phyloP scores from a whole-genome alignment of 2,797 vertebrate genomes.

The Falco naumanni region DNA sequence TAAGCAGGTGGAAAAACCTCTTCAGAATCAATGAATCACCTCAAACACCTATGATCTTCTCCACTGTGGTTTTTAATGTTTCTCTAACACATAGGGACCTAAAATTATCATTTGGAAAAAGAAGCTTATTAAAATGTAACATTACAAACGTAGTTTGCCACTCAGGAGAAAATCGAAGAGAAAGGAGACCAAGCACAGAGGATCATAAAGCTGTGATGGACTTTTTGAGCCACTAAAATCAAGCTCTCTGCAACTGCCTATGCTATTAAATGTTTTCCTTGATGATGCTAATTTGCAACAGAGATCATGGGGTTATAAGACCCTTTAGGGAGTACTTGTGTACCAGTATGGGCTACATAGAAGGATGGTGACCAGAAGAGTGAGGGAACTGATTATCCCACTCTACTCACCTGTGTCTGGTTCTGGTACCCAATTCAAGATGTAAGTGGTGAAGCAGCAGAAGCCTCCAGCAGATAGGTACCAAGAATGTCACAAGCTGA shows the following conservation, averaged over 20 bases:
- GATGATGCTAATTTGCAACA: neutral
- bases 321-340: neutral
- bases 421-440: neutral
- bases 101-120: neutral
- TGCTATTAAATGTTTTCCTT: neutral
- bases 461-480: neutral
- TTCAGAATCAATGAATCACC: neutral
- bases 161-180: neutral
- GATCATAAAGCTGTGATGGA: neutral
- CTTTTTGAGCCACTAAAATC: neutral
- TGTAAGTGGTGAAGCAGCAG: neutral
- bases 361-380: neutral
- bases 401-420: neutral
- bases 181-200: neutral
- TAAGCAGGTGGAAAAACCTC: neutral
- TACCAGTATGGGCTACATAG: neutral
- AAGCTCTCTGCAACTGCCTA: neutral
- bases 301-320: neutral
- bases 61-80: neutral
- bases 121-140: neutral
- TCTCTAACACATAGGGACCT: neutral
- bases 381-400: neutral
- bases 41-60: neutral
- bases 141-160: neutral
- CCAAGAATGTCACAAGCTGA: neutral